These are phyloP conservation scores for Laterallus jamaicensis DNA, from an alignment of 2,113 vertebrate species.

Conservation along the genomic window DNA sequence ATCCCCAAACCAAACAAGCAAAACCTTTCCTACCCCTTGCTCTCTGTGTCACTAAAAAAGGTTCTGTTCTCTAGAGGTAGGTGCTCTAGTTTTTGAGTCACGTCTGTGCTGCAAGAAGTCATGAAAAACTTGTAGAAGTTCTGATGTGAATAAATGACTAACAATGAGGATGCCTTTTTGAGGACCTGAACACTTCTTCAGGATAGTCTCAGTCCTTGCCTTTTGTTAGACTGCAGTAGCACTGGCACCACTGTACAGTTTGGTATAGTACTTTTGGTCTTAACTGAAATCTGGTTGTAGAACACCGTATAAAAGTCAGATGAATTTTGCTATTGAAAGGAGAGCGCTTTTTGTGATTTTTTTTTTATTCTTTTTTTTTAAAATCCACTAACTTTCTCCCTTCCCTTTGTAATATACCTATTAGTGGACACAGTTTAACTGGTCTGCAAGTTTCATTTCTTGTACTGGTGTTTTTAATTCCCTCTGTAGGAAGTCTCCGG, in stretches of 20 bases:
- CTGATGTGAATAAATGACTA: neutral
- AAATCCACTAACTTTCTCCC: neutral
- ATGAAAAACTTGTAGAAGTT: neutral
- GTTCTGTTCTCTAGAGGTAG: neutral
- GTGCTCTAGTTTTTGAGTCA: neutral
- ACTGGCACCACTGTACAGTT: neutral
- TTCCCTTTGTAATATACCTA: slow-evolving; percentile 37
- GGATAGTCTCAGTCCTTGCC: neutral
- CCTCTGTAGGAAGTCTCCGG: slow-evolving; percentile 78
- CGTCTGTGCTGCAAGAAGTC: neutral
- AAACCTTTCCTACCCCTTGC: slow-evolving; percentile 14
- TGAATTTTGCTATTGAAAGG: slow-evolving; percentile 33
- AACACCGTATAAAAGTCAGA: neutral
- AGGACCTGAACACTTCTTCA: neutral
- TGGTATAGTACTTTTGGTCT: neutral
- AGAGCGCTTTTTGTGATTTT: neutral
- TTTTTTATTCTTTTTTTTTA: neutral
- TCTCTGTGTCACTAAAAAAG: neutral
- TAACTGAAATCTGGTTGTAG: neutral
- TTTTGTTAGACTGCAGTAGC: neutral
- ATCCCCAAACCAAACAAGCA: neutral
- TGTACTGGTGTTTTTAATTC: slow-evolving; percentile 67
- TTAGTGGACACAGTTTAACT: slow-evolving; percentile 48
- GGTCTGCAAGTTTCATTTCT: slow-evolving; percentile 62
- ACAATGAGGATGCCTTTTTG: neutral